A percentile compares a stretch with the other conserved stretches of the same genome.
Evolutionary conservation across 2,888 invertebrate genomes (phyloP).

Genomic region (Fragum fragum): DNA sequence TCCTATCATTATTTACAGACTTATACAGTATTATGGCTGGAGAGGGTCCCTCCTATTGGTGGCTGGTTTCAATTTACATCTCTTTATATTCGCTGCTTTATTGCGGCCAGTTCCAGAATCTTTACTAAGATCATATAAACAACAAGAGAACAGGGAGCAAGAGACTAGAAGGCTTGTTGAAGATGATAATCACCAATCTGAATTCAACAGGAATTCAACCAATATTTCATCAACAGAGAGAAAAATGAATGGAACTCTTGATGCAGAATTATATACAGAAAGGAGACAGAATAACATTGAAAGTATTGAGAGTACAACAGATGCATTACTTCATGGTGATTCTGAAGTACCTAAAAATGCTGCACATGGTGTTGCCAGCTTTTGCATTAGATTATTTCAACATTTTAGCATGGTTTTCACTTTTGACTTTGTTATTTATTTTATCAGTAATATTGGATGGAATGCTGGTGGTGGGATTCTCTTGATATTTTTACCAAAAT

Average conservation of each 20-base stretch:
- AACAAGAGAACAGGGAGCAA: constrained; percentile 28
- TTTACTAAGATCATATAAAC: constrained; percentile 17
- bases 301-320: not conserved
- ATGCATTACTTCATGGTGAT: not conserved
- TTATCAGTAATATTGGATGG: constrained; percentile 81
- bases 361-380: not conserved
- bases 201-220: not conserved
- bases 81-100: constrained; percentile 76
- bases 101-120: constrained; percentile 69
- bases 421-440: constrained; percentile 76
- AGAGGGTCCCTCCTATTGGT: constrained; percentile 79
- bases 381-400: constrained; percentile 21
- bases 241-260: not conserved
- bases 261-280: not conserved
- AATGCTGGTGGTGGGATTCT: constrained; percentile 76
- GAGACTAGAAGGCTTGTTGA: constrained; percentile 2
- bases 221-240: not conserved
- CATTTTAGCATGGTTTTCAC: constrained; percentile 59
- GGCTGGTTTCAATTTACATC: constrained; percentile 77
- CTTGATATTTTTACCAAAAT: constrained; percentile 76
- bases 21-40: constrained; percentile 81
- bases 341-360: not conserved
- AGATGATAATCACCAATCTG: not conserved
- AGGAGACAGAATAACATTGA: not conserved
- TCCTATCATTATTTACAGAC: constrained; percentile 74